These are phyloP conservation scores for Drosophila kambysellisi DNA, from an alignment of 2,888 invertebrate genomes.

Conservation along the genomic window DNA sequence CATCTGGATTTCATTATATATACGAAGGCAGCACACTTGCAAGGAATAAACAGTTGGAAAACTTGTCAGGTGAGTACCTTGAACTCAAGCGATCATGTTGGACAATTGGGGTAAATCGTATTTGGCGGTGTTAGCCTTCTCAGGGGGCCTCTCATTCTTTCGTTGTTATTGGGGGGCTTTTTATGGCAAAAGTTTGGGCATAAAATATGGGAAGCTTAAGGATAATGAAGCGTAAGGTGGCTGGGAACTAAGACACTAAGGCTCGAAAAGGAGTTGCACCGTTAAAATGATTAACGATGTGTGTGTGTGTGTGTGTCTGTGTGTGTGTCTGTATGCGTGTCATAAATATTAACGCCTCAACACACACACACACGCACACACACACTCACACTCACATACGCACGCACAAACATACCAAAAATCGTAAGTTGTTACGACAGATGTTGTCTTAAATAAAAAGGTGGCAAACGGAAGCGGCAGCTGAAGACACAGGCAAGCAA, in stretches of 20 bases:
- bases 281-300: conserved; percentile 84
- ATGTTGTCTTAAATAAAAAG: conserved; percentile 81
- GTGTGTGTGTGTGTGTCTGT: conserved; percentile 56
- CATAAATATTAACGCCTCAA: conserved; percentile 69
- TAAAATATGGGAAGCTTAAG: conserved; percentile 48
- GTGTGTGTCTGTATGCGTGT: conserved; percentile 56
- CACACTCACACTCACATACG: conserved; percentile 18
- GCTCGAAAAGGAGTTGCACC: conserved; percentile 61
- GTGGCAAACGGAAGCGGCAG: conserved; percentile 45
- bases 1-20: not conserved
- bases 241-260: conserved; percentile 18
- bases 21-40: not conserved
- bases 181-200: conserved; percentile 54
- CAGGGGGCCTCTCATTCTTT: not conserved
- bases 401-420: conserved; percentile 13
- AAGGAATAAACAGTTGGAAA: not conserved
- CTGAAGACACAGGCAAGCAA: conserved; percentile 28
- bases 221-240: conserved; percentile 44
- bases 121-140: not conserved
- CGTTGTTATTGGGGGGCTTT: conserved; percentile 3
- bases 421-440: conserved; percentile 67
- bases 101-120: not conserved
- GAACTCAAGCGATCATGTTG: not conserved
- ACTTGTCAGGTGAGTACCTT: conserved; percentile 34
- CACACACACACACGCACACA: conserved; percentile 29